Evolutionary conservation across 1,140 invertebrate genomes (phyloP).

Genomic region (Drosophila truncata): DNA sequence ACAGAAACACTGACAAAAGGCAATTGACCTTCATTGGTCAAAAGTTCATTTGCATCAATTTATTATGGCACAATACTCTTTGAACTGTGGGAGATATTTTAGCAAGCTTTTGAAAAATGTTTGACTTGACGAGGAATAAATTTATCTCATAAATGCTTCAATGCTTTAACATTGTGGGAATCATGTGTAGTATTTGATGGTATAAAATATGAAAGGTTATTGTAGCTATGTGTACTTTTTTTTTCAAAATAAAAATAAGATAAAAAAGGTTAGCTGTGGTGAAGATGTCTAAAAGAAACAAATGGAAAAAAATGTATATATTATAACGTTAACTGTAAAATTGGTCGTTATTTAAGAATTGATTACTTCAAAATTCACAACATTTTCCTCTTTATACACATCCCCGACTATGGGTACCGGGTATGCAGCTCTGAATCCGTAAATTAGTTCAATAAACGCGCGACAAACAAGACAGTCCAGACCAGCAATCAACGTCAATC

Average conservation of each 20-base stretch:
- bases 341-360: neutral
- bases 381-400: neutral
- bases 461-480: slow-evolving; percentile 34
- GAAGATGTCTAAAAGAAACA: neutral
- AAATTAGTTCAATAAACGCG: slow-evolving; percentile 64
- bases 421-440: slow-evolving; percentile 10
- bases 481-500: slow-evolving; percentile 63
- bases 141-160: neutral
- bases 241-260: neutral
- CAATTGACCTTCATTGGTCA: slow-evolving; percentile 75
- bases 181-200: neutral
- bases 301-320: neutral
- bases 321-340: neutral
- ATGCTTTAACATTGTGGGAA: neutral
- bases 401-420: neutral
- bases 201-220: neutral
- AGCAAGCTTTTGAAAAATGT: slow-evolving; percentile 23
- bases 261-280: neutral
- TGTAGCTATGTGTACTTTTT: neutral
- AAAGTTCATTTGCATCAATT: slow-evolving; percentile 69
- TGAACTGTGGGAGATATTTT: slow-evolving; percentile 51
- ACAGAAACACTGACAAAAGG: slow-evolving; percentile 39
- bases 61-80: slow-evolving; percentile 49
- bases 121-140: slow-evolving; percentile 1
- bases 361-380: neutral